Conservation (phyloP, 2,113 vertebrate species). For the Trichomycterus rosablanca region DNA sequence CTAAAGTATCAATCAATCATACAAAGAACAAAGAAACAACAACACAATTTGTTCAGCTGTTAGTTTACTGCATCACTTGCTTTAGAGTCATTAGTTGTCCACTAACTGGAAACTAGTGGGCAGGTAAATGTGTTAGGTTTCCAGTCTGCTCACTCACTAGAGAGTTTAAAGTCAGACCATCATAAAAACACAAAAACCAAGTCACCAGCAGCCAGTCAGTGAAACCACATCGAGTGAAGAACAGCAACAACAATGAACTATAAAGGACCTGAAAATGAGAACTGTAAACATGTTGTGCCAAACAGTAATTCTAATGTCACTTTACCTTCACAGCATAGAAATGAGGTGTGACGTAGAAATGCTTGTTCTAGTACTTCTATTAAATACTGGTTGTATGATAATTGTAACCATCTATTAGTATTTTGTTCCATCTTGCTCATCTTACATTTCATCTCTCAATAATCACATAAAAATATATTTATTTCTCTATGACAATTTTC, state of each 20-base stretch:
- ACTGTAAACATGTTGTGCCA: neutral
- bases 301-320: neutral
- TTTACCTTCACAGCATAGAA: slow-evolving; percentile 14
- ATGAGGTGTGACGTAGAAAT: slow-evolving; percentile 20
- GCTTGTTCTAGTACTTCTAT: neutral
- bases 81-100: too few species aligned
- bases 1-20: too few species aligned
- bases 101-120: too few species aligned
- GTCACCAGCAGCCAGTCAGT: slow-evolving; percentile 19
- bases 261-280: slow-evolving; percentile 34
- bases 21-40: too few species aligned
- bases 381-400: neutral
- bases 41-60: too few species aligned
- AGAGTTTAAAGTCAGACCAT: slow-evolving; percentile 67
- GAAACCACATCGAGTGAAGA: slow-evolving; percentile 19
- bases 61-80: too few species aligned
- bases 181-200: slow-evolving; percentile 60
- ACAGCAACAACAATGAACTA: slow-evolving; percentile 1
- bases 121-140: slow-evolving; percentile 52
- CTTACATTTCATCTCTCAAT: neutral
- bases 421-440: neutral
- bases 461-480: slow-evolving; percentile 20
- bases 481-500: slow-evolving; percentile 73
- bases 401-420: neutral
- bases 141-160: slow-evolving; percentile 61